Conservation (phyloP, 2,888 invertebrate genomes). For the Drosophila paranaensis region DNA sequence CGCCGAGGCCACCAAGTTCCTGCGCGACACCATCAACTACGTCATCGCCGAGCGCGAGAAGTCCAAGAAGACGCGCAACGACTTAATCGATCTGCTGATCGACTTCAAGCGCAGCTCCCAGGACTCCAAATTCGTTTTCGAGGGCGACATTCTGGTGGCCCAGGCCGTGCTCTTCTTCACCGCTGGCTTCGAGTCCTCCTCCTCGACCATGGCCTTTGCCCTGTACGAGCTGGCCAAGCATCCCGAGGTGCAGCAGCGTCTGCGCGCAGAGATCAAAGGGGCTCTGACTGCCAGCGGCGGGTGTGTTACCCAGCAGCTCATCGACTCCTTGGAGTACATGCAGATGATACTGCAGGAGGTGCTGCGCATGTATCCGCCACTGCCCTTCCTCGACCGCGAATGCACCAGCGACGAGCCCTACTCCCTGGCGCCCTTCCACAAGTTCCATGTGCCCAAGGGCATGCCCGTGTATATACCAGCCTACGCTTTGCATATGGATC, state of each 20-base stretch:
- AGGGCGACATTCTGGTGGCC: slow-evolving; percentile 83
- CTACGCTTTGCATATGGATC: slow-evolving; percentile 83
- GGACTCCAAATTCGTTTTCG: slow-evolving; percentile 76
- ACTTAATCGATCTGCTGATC: slow-evolving; percentile 86
- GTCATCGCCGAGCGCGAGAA: slow-evolving; percentile 84
- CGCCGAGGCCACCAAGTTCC: slow-evolving; percentile 77
- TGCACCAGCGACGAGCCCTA: slow-evolving; percentile 74
- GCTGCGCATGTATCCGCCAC: slow-evolving; percentile 83
- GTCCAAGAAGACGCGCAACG: slow-evolving; percentile 83
- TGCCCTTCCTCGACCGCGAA: slow-evolving; percentile 83
- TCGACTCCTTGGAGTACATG: slow-evolving; percentile 85
- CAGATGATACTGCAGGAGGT: slow-evolving; percentile 84
- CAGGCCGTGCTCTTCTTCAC: slow-evolving; percentile 84
- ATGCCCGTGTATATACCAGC: slow-evolving; percentile 83
- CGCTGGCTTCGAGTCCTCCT: slow-evolving; percentile 84
- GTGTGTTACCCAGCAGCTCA: slow-evolving; percentile 82
- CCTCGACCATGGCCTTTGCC: slow-evolving; percentile 85
- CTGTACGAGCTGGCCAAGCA: slow-evolving; percentile 84
- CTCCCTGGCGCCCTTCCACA: slow-evolving; percentile 74
- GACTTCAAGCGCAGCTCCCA: slow-evolving; percentile 84
- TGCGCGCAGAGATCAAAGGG: slow-evolving; percentile 84
- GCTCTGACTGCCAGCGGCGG: slow-evolving; percentile 81
- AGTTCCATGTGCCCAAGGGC: slow-evolving; percentile 75
- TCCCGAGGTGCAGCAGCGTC: slow-evolving; percentile 83
- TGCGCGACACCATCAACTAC: slow-evolving; percentile 84